phyloP scores from a whole-genome alignment of 2,797 vertebrate genomes.

The Coregonus sp. region DNA sequence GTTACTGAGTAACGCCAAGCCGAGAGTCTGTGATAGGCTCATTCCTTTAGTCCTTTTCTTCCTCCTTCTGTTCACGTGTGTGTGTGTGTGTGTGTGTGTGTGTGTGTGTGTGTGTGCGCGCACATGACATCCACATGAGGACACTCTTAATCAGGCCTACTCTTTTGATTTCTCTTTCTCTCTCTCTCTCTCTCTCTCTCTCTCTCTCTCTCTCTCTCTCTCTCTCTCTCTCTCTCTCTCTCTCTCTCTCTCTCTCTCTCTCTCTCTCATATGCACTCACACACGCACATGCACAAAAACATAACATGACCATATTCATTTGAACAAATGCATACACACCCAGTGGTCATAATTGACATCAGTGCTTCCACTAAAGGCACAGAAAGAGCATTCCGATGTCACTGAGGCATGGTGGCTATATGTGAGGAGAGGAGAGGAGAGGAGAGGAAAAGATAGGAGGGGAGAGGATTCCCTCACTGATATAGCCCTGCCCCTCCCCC shows the following conservation, averaged over 20 bases:
- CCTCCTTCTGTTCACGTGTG: slow-evolving; percentile 6
- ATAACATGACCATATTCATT: background rate
- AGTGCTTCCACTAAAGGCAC: background rate
- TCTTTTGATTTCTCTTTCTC: background rate
- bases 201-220: background rate
- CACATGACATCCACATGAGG: background rate
- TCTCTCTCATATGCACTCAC: background rate
- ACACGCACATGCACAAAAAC: background rate
- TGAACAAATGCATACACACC: background rate
- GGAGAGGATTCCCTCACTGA: background rate
- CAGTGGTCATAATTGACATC: background rate
- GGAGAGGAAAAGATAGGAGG: background rate
- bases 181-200: background rate
- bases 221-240: background rate
- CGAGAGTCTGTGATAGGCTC: slow-evolving; percentile 34
- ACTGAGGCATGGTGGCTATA: background rate
- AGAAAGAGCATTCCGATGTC: background rate
- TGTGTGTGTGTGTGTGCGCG: background rate
- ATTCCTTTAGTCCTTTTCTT: slow-evolving; percentile 34
- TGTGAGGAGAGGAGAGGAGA: background rate
- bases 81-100: background rate
- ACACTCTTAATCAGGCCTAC: background rate
- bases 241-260: background rate
- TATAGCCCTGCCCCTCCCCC: background rate
- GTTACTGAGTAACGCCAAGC: slow-evolving; percentile 45